Base-by-base conservation (phyloP, 2,113 vertebrate genomes). In the Sciurus niger region DNA sequence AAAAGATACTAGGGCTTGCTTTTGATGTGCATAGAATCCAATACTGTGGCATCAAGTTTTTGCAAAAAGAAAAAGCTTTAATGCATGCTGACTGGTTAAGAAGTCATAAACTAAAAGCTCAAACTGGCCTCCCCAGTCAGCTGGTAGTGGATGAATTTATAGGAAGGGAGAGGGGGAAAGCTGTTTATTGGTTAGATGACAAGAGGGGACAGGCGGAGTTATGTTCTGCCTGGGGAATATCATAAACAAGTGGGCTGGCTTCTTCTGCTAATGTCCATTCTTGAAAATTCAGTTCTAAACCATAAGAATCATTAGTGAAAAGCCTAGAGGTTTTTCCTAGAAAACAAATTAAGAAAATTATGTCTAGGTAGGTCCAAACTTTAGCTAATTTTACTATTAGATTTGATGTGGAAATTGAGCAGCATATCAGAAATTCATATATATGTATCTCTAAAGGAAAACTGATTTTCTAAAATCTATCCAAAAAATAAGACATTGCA, bases 401-500 rank as follows among this genome's bases (percentile, higher is more conserved):
- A 78, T 90, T 70, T 68, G 60, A 83, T 22, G 10, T 2, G 1
- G 24, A 72, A 92, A 55, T 89, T 11, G 46, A 90, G 30, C 73
- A 90, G 30, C 13, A 9, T 34, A 55, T 79, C 40, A 14, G 37
- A 32, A 90, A 63, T 95, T 63, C 86, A 77, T 32, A 10, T 63
- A 58, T 32, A 10, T 63, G 48, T 10, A 63, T 40, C 43, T 40
- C n/a, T 65, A 87, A 70, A 96, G 46, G 65, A 16, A 94, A 94
- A 63, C 1, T 67, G 28, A 77, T 82, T 70, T 85, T 84, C 60
- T 93, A 82, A 90, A 40, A 86, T 74, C 46, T 20, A 89, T 82
- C 14, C 77, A 93, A 95, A 94, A 74, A 68, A 68, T 84, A 32
- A 70, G 70, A 72, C 72, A 68, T 18, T 88, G 2, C 76, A 93